phyloP scores from a whole-genome alignment of 92 coral and sea anemone genomes.

The Virgularia gustaviana region DNA sequence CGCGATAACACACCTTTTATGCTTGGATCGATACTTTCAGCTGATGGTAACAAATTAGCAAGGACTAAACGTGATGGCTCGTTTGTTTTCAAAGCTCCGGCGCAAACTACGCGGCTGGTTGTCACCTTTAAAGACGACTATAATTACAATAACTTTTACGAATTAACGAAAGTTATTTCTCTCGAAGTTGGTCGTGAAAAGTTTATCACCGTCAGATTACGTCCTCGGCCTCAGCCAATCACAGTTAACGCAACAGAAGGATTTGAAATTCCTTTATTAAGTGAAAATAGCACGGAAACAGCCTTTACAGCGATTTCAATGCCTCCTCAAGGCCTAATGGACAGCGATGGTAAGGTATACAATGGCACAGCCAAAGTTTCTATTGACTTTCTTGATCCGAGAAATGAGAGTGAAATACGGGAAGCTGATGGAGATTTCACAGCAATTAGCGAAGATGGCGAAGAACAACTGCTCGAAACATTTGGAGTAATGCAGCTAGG shows the following conservation, averaged over 20 bases:
- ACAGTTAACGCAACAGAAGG: slow-evolving; percentile 17
- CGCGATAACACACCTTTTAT: slow-evolving; percentile 27
- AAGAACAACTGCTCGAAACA: slow-evolving; percentile 51
- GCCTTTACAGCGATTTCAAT: slow-evolving; percentile 48
- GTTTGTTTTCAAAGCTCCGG: slow-evolving; percentile 26
- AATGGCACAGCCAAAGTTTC: slow-evolving; percentile 48
- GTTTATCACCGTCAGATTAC: slow-evolving; percentile 37
- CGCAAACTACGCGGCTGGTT: slow-evolving; percentile 30
- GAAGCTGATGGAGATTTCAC: slow-evolving; percentile 63
- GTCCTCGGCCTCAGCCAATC: slow-evolving; percentile 26
- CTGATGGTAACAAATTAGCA: slow-evolving; percentile 14
- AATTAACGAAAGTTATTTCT: slow-evolving; percentile 35
- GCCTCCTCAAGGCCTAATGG: slow-evolving; percentile 49
- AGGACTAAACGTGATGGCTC: slow-evolving; percentile 29
- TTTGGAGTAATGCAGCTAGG: slow-evolving; percentile 55
- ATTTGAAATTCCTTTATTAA: slow-evolving; percentile 28
- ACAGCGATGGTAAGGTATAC: slow-evolving; percentile 41
- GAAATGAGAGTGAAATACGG: slow-evolving; percentile 50
- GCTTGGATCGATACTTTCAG: slow-evolving; percentile 22
- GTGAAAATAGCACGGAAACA: slow-evolving; percentile 21
- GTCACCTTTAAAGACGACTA: slow-evolving; percentile 32
- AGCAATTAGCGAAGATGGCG: slow-evolving; percentile 49
- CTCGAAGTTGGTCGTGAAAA: slow-evolving; percentile 28
- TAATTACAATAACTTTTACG: slow-evolving; percentile 15
- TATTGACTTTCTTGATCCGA: slow-evolving; percentile 50